Conservation (phyloP, 2,888 invertebrate genomes). For the Empis stercorea region DNA sequence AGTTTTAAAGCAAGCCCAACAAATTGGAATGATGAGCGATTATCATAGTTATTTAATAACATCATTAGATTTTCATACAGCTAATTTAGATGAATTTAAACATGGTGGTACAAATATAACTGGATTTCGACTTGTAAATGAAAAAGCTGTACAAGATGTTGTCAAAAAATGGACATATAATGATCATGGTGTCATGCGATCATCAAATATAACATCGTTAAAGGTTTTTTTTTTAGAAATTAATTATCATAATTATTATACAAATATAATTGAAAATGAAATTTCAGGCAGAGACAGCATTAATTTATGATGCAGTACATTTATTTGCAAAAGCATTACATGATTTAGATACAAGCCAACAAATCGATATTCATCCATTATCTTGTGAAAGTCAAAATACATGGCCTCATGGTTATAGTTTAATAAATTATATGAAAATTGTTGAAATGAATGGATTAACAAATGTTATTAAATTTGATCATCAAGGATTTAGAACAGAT, state of each 20-base stretch:
- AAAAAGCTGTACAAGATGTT: constrained; percentile 64
- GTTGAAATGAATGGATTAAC: constrained; percentile 90
- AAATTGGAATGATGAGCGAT: constrained; percentile 94
- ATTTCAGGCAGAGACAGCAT: constrained; percentile 82
- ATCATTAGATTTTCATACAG: constrained; percentile 79
- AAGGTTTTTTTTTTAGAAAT: constrained; percentile 39
- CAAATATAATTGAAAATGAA: too few species aligned
- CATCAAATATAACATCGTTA: constrained; percentile 31
- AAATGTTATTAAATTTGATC: constrained; percentile 86
- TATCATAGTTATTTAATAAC: constrained; percentile 90
- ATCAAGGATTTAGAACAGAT: constrained; percentile 83
- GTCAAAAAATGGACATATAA: constrained; percentile 69
- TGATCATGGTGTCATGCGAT: constrained; percentile 50
- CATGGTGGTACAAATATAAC: constrained; percentile 94
- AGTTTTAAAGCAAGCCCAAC: constrained; percentile 84
- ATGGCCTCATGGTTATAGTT: constrained; percentile 87
- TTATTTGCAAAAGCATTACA: constrained; percentile 86
- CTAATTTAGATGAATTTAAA: constrained; percentile 86
- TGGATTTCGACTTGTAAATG: constrained; percentile 80
- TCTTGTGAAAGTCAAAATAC: constrained; percentile 80
- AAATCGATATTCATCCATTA: constrained; percentile 75
- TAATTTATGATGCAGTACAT: constrained; percentile 94
- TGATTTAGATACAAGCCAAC: constrained; percentile 79
- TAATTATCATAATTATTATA: too few species aligned
- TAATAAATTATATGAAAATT: constrained; percentile 95